Base-by-base conservation (phyloP, 2,888 invertebrate species). In the Caenorhabditis sp. region DNA sequence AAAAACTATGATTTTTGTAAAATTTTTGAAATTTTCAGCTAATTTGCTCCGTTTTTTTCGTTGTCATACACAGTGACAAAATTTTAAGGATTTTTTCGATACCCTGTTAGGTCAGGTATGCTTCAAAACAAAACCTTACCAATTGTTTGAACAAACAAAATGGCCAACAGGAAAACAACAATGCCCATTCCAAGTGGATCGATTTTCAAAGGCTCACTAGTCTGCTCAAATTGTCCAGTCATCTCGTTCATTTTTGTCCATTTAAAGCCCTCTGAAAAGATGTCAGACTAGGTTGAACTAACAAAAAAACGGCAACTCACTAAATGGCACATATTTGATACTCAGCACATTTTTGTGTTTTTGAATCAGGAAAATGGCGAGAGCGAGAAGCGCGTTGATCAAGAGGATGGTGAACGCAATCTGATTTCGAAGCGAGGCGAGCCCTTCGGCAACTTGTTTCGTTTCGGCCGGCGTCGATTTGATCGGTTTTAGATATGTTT, bases 291-390 rank as follows among this genome's bases (percentile, higher is more conserved):
- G 4, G 31, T 31, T 4, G 31, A 31, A n/a, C n/a, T n/a, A n/a
- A n/a, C 31, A 10, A 31, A 10, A 31, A 31, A 49, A 24, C n/a
- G n/a, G n/a, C 12, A 19, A 67, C 69, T 55, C 6, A 83, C 83
- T 78, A 51, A 73, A 79, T 26, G 85, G 85, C 17, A 54, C 36
- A 69, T 78, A 82, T 53, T 83, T 69, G 54, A 85, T 69, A 27
- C 71, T 74, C 86, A 97, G 92, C 88, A 93, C 92, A 90, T 95
- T 95, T 92, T 96, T 96, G 92, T 97, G 95, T 90, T 95, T 91
- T 91, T 97, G 97, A 89, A 99, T 93, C 90, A 97, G 93, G 91
- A 97, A 95, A 87, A 99, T 95, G 90, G 97, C 95, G 89, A 97
- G 92, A 86, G 97, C 95, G 92, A 97, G 97, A 88, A 99, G 92